Base-by-base conservation (phyloP, 2,797 vertebrate species). In the Sebastes minor region DNA sequence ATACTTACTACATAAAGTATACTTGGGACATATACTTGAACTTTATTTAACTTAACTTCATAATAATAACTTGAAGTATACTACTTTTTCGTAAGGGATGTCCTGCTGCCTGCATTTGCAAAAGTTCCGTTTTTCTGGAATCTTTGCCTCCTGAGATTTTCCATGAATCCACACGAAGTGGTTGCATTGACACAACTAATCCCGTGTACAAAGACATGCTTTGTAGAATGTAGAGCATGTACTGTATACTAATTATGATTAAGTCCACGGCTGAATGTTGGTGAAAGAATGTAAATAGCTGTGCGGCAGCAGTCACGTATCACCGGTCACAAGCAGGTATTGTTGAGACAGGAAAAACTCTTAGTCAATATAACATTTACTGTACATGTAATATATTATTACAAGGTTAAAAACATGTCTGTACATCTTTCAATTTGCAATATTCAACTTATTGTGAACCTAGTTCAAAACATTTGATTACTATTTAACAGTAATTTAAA, bases 191-290 rank as follows among this genome's bases (percentile, higher is more conserved):
- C 66, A 69, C 22, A 62, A 67, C 66, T 85, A 82, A 93, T 92
- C 89, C 80, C 52, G 68, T 71, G 78, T 82, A 86, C 81, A 92
- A 87, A 90, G 79, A 85, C 76, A 49, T 25, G 73, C 89, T 88
- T 63, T 91, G 87, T 82, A 71, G 73, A 59, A 61, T 28, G 30
- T 79, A 33, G 66, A 74, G 49, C 60, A 78, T 64, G 71, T 66
- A 38, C 49, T 42, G 27, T n/a, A 52, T 49, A 52, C 66, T 22
- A 66, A 75, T 55, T 6, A 16, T n/a, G n/a, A 30, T 42, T 28
- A 62, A 53, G 61, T 49, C 22, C 9, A 23, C 6, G 4, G 70
- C 28, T 63, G 62, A 70, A 61, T 18, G 46, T 27, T 12, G 42
- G n/a, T 52, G 7, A 28, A 71, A 62, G 42, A 74, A 52, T 53